These are phyloP conservation scores for Cacatua alba DNA, from an alignment of 2,113 vertebrate genomes.

Conservation along the genomic window DNA sequence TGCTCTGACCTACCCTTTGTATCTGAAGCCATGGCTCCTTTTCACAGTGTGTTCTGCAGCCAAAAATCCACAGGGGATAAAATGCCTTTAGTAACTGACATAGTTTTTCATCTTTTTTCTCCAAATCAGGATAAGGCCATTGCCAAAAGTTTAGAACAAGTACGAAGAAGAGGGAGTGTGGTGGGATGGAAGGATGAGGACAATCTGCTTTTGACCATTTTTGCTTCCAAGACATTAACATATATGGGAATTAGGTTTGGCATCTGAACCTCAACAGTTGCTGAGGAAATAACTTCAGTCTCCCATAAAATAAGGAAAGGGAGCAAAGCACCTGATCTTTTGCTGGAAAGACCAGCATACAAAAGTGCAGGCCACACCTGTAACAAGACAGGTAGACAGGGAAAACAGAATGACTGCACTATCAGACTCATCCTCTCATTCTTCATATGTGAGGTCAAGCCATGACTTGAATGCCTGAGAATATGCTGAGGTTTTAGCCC, in stretches of 20 bases:
- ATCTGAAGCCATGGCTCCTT: background rate
- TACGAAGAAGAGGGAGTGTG: background rate
- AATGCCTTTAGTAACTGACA: background rate
- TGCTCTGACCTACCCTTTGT: background rate
- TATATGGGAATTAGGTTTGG: background rate
- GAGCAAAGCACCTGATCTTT: background rate
- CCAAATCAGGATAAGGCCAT: background rate
- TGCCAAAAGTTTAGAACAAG: background rate
- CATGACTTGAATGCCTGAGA: background rate
- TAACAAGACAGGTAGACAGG: background rate
- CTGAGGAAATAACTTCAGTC: background rate
- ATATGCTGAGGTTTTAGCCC: background rate
- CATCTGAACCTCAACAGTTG: background rate
- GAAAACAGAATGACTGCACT: background rate
- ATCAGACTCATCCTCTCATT: background rate
- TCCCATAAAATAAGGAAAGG: background rate
- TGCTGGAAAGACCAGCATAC: background rate
- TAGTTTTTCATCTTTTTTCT: background rate
- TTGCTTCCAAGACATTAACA: background rate
- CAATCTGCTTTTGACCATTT: fast-evolving
- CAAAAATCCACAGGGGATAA: background rate
- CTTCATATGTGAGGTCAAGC: background rate
- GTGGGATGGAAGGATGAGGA: background rate
- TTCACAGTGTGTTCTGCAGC: background rate
- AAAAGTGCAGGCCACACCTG: background rate